A percentile compares a stretch with the other conserved stretches of the same genome.
These are phyloP conservation scores for Penaeus indicus DNA, from an alignment of 1,140 invertebrate genomes.

Conservation along the genomic window DNA sequence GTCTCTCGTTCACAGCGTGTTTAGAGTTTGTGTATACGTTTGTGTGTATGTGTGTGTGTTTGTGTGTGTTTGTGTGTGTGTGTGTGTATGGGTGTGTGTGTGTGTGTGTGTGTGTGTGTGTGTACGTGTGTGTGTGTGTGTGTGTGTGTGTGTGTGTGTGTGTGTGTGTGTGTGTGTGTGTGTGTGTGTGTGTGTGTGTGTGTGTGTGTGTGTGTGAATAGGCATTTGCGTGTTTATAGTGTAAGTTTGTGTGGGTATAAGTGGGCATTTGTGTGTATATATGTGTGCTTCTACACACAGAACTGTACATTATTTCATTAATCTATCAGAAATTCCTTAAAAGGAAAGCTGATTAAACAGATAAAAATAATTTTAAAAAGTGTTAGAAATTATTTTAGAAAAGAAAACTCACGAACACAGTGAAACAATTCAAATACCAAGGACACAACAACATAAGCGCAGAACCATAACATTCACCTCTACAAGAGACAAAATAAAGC, in stretches of 20 bases:
- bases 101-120: background rate
- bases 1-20: too few relatives aligned
- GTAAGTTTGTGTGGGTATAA: background rate
- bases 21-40: background rate
- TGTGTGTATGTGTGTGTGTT: background rate
- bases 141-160: background rate
- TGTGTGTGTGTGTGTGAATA: background rate
- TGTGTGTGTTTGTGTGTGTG: background rate
- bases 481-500: too few relatives aligned
- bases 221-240: background rate
- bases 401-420: too few relatives aligned
- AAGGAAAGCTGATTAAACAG: too few relatives aligned
- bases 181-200: background rate
- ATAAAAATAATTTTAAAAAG: too few relatives aligned
- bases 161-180: constrained; percentile 15
- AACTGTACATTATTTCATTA: too few relatives aligned
- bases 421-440: too few relatives aligned
- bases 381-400: too few relatives aligned
- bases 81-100: constrained; percentile 10
- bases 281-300: background rate
- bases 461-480: too few relatives aligned
- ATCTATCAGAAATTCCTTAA: too few relatives aligned
- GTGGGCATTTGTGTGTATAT: background rate
- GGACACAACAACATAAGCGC: too few relatives aligned
- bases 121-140: background rate